These are phyloP conservation scores for Trichonephila clavata DNA, from an alignment of 1,140 invertebrate genomes.

Conservation along the genomic window DNA sequence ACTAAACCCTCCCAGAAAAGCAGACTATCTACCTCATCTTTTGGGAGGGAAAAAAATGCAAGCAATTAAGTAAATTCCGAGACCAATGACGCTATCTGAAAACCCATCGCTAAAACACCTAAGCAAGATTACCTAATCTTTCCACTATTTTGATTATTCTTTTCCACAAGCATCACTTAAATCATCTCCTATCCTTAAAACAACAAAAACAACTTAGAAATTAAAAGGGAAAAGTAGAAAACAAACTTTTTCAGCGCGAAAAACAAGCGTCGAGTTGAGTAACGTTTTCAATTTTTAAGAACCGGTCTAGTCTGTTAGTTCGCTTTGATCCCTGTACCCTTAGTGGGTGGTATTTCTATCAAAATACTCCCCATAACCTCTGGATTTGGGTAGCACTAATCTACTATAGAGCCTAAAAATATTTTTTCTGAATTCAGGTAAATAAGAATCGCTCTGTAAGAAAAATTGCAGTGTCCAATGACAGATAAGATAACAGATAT, in stretches of 20 bases:
- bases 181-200: background rate
- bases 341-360: background rate
- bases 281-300: background rate
- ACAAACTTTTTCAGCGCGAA: background rate
- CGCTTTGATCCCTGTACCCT: background rate
- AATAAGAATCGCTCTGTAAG: background rate
- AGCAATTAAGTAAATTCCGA: background rate
- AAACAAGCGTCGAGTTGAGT: background rate
- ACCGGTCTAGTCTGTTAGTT: conserved; percentile 7
- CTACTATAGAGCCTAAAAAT: too few relatives aligned
- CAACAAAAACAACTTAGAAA: background rate
- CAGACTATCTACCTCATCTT: background rate
- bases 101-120: background rate
- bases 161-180: background rate
- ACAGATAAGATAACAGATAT: background rate
- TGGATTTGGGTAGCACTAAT: too few relatives aligned
- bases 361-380: too few relatives aligned
- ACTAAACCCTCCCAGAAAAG: background rate
- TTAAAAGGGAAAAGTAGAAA: background rate
- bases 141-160: background rate
- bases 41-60: background rate
- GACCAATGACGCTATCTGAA: background rate
- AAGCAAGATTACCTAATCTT: conserved; percentile 13
- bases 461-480: background rate
- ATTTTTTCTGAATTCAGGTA: too few relatives aligned